A percentile compares a stretch with the other conserved stretches of the same genome.
phyloP scores from a whole-genome alignment of 2,888 invertebrate genomes.

The Caenorhabditis virilis region DNA sequence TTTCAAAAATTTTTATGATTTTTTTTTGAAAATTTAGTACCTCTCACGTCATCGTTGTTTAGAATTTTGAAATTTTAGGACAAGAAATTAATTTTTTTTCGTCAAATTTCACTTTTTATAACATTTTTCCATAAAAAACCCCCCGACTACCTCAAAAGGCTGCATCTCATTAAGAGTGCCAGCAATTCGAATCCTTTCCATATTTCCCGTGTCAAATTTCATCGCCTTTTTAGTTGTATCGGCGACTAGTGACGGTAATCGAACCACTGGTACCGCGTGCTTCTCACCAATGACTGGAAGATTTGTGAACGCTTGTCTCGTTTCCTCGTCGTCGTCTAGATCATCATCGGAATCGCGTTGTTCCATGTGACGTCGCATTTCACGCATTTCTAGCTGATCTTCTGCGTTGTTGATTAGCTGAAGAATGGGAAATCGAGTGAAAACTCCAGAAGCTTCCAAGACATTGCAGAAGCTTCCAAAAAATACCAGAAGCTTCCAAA shows the following conservation, averaged over 20 bases:
- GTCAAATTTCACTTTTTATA: too few relatives aligned
- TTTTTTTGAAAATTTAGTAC: too few relatives aligned
- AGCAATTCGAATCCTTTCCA: conserved; percentile 9
- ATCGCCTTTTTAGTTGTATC: conserved; percentile 29
- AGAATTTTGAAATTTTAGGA: too few relatives aligned
- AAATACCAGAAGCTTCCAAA: too few relatives aligned
- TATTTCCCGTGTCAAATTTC: conserved; percentile 18
- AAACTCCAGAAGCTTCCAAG: neutral
- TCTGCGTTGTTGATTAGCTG: conserved; percentile 38
- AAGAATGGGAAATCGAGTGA: too few relatives aligned
- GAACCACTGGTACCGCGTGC: conserved; percentile 37
- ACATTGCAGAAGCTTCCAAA: too few relatives aligned
- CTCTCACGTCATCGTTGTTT: too few relatives aligned
- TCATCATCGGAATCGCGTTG: conserved; percentile 16
- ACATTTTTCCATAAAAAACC: neutral
- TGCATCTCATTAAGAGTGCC: conserved; percentile 14
- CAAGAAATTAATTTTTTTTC: too few relatives aligned
- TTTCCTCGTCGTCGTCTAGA: conserved; percentile 16
- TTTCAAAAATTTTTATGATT: too few relatives aligned
- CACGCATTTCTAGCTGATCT: conserved; percentile 50
- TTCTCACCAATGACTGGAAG: conserved; percentile 21
- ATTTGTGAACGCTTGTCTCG: conserved; percentile 40
- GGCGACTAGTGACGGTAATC: conserved; percentile 37
- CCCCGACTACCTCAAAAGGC: conserved; percentile 25
- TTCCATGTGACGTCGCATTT: conserved; percentile 39